Base-by-base conservation (phyloP, 2,113 vertebrate genomes). In the Mustela lutreola region DNA sequence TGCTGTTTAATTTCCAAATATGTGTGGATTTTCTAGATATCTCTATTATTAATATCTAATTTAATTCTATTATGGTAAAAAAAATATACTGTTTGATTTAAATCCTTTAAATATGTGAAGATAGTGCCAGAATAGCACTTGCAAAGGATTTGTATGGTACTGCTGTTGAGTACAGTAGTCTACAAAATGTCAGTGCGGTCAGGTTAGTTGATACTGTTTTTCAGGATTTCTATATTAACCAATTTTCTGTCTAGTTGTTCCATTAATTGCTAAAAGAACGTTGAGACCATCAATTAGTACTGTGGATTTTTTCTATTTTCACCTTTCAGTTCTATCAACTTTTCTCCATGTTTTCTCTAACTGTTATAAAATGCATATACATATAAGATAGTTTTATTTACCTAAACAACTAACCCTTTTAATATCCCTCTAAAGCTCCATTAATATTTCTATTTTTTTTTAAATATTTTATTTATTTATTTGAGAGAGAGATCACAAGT, bases 1-100 rank as follows among this genome's bases (percentile, higher is more conserved):
- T 22, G 11, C 58, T 65, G 9, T 75, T 62, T 82, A 92, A 84
- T 86, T 75, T 97, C 31, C 8, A 94, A 96, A 33, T 71, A 81
- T 58, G 58, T 78, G 28, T 11, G 60, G 11, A 24, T n/a, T 88
- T 92, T 82, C 28, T 12, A 90, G 24, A 39, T 76, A 92, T 11
- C 28, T 67, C 89, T 75, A 31, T 33, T 88, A 67, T 70, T 91
- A 48, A 28, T n/a, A 91, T 9, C 48, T 96, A 95, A 76, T 58
- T 95, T 92, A 90, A 90, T 63, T 84, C 39, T 22, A 60, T 71
- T 75, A 28, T n/a, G n/a, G 7, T 58, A 71, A 92, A 8, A 73
- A 45, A 76, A 5, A 12, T 14, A 50, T 14, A 63, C 16, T 45
- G 11, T 31, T 48, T 85, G n/a, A 92, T 58, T 83, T 94, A 22